Base-by-base conservation (phyloP, 1,140 invertebrate species). In the Hetaerina americana region DNA sequence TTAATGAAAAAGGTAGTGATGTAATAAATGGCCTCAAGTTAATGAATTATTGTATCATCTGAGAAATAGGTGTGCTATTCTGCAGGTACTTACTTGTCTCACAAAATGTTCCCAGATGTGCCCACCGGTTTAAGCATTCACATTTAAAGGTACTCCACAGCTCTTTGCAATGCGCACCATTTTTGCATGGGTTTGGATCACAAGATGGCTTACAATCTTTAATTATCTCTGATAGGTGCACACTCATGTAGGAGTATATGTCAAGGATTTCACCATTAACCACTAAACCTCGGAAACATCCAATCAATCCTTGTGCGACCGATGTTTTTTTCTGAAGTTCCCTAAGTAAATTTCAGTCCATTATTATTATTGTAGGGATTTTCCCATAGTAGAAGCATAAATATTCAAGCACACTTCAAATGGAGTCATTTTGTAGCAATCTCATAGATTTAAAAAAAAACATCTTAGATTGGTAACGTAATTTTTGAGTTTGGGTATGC, bases 131-230 rank as follows among this genome's bases (percentile, higher is more conserved):
- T 76, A 89, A 88, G 81, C 92, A 94, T 71, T 93, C 90, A 78
- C 95, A 97, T 77, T 92, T 88, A 78, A 95, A 96, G 15, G 89
- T 91, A 57, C 92, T 94, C 95, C 95, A 97, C 0, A 92, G 83
- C 81, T 97, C 95, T 75, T 93, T 90, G 81, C 95, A 97, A 73
- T 86, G 88, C 0, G 92, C 94, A 28, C 90, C 92, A 80, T 97
- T 96, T 81, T 92, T 87, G 80, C 95, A 97, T 25, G 95, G 94
- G 79, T 95, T 95, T 0, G 94, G 92, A 75, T 94, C 92, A 82
- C 95, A 97, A 0, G 92, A 95, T 5, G 94, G 93, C 78, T 92
- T 93, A 78, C 95, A 97, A 78, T 95, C 93, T 79, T 92, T 92
- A 49, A 94, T 93, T 71, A 97, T 94, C 81, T 94, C 92, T 49